Conservation (phyloP, 2,113 vertebrate genomes). For the Rhombomys opimus region DNA sequence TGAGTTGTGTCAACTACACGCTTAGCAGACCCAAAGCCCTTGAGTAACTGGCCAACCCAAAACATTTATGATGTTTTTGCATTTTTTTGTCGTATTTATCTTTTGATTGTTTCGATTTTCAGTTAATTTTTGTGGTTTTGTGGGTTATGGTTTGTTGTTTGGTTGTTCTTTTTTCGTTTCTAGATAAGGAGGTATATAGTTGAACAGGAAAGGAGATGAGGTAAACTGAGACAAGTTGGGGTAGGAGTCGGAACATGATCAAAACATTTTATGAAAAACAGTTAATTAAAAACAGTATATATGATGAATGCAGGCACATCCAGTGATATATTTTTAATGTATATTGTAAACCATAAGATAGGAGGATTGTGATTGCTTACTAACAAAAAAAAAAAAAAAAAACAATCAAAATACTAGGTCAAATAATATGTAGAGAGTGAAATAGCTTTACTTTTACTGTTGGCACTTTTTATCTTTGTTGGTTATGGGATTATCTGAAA, state of each 20-base stretch:
- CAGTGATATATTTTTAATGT: background rate
- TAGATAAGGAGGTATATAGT: background rate
- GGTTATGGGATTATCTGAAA: background rate
- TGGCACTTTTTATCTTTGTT: background rate
- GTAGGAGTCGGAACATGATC: background rate
- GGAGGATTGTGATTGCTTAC: background rate
- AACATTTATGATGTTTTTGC: background rate
- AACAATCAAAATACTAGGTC: background rate
- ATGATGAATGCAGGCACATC: background rate
- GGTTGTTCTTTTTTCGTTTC: background rate
- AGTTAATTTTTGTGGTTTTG: background rate
- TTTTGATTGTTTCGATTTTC: background rate
- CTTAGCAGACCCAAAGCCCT: background rate
- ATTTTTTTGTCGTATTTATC: background rate
- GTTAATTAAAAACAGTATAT: background rate
- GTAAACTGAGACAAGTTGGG: background rate
- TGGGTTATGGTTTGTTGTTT: background rate
- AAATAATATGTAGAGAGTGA: background rate
- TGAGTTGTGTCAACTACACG: background rate
- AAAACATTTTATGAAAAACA: background rate
- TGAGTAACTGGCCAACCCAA: background rate
- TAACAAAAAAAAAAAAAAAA: background rate
- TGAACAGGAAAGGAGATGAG: background rate
- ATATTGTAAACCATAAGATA: background rate
- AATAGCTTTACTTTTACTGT: background rate